These are phyloP conservation scores for Acronicta leporina DNA, from an alignment of 2,888 invertebrate genomes.

Conservation along the genomic window DNA sequence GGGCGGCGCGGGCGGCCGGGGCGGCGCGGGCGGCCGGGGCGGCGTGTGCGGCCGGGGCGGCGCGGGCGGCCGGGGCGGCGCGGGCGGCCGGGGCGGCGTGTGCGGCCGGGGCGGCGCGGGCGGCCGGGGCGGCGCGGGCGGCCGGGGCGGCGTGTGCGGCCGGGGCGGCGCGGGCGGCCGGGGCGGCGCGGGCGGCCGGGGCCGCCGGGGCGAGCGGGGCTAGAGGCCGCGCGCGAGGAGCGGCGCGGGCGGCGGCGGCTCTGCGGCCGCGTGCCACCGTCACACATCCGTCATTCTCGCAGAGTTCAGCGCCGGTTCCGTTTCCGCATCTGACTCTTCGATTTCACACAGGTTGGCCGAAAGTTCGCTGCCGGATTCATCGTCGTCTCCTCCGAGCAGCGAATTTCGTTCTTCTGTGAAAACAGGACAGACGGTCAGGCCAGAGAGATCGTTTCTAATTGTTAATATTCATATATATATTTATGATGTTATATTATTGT, in stretches of 20 bases:
- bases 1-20: too few relatives aligned
- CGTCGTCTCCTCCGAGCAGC: constrained; percentile 89
- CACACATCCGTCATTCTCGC: constrained; percentile 79
- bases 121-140: background rate
- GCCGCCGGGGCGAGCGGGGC: constrained; percentile 25
- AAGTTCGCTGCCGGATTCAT: constrained; percentile 94
- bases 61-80: constrained; percentile 27
- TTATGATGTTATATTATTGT: too few relatives aligned
- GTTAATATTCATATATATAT: too few relatives aligned
- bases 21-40: constrained; percentile 25
- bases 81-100: constrained; percentile 52
- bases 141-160: background rate
- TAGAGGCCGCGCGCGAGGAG: constrained; percentile 26
- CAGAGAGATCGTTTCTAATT: background rate
- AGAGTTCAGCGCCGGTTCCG: constrained; percentile 68
- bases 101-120: constrained; percentile 53
- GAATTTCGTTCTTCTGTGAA: constrained; percentile 92
- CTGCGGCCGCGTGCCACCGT: constrained; percentile 73
- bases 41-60: too few relatives aligned
- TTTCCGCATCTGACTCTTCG: constrained; percentile 95
- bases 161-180: background rate
- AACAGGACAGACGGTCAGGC: background rate
- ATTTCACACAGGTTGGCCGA: constrained; percentile 97
- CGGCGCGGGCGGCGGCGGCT: constrained; percentile 49
- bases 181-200: too few relatives aligned